phyloP scores from a whole-genome alignment of 2,888 invertebrate species.

The Ichneumoninae sp. region DNA sequence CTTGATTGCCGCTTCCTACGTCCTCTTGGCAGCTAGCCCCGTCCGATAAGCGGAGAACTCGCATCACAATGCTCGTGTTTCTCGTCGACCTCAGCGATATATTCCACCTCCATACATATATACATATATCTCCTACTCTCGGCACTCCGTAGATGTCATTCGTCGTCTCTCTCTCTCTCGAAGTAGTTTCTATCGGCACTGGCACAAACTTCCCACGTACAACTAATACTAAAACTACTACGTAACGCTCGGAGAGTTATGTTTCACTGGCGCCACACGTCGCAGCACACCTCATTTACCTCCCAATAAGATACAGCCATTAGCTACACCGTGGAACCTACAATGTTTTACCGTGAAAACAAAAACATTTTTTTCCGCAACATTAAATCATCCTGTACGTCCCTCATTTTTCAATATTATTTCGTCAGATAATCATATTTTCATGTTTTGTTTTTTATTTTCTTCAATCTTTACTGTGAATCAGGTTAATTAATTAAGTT shows the following conservation, averaged over 20 bases:
- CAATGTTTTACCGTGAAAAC: neutral
- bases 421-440: neutral
- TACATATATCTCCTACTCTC: constrained; percentile 25
- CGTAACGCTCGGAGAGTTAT: constrained; percentile 51
- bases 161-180: constrained; percentile 36
- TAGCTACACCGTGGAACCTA: neutral
- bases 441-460: neutral
- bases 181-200: constrained; percentile 50
- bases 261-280: constrained; percentile 65
- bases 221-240: constrained; percentile 41
- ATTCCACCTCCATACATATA: constrained; percentile 47
- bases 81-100: constrained; percentile 60
- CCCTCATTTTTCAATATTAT: neutral
- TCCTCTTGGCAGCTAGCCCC: constrained; percentile 76
- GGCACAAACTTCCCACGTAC: constrained; percentile 56
- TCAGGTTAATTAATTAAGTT: neutral
- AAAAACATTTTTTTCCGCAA: neutral
- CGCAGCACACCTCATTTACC: constrained; percentile 60
- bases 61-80: constrained; percentile 64
- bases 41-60: constrained; percentile 69
- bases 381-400: neutral
- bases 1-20: constrained; percentile 78
- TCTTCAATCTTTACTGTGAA: neutral
- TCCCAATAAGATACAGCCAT: constrained; percentile 28
- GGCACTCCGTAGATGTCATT: constrained; percentile 43